These are phyloP conservation scores for Sceloporus tristichus DNA, from an alignment of 2,113 vertebrate species.

Conservation along the genomic window DNA sequence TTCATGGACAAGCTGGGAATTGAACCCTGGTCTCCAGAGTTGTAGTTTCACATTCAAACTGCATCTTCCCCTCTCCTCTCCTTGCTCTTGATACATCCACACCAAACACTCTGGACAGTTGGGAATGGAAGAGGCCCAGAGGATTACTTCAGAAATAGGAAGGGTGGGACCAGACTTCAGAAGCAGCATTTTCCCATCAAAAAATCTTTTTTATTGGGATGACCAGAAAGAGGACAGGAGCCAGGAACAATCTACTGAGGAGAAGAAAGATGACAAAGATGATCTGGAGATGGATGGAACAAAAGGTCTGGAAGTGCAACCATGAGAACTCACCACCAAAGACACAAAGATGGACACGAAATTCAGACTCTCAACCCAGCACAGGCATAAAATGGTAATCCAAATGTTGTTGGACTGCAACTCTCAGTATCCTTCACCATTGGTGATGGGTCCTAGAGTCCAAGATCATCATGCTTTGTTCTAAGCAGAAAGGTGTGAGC, in stretches of 20 bases:
- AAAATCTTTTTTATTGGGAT: neutral
- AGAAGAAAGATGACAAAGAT: neutral
- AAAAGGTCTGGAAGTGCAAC: neutral
- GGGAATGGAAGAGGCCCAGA: neutral
- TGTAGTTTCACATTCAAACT: too few species aligned
- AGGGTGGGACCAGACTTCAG: neutral
- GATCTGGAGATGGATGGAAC: neutral
- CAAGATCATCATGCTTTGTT: too few species aligned
- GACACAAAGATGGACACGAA: neutral
- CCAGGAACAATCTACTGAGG: constrained; percentile 2
- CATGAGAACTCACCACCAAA: neutral
- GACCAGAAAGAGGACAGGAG: constrained; percentile 3
- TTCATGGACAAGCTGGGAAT: too few species aligned
- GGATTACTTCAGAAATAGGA: neutral
- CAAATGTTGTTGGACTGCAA: too few species aligned
- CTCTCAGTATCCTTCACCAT: too few species aligned
- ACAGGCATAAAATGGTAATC: neutral
- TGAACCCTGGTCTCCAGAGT: too few species aligned
- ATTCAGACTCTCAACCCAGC: neutral
- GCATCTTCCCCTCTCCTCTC: too few species aligned
- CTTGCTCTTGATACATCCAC: too few species aligned
- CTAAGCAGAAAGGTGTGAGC: neutral
- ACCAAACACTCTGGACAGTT: neutral
- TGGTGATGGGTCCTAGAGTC: too few species aligned
- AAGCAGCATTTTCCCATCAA: neutral